phyloP scores from a whole-genome alignment of 2,888 invertebrate species.

The Tetranychus truncatus region DNA sequence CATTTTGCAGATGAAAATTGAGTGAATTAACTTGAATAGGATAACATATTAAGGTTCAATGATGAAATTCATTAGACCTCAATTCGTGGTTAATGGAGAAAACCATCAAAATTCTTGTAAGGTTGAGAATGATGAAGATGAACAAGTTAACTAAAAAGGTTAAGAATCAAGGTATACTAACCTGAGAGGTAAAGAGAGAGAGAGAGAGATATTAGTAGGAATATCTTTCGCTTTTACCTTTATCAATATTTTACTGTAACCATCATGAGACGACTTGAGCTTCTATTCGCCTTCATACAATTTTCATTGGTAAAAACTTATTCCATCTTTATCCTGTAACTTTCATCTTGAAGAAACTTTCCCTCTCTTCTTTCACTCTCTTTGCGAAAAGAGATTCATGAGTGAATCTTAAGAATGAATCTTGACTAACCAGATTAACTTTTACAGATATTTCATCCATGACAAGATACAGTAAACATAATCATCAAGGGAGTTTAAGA shows the following conservation, averaged over 20 bases:
- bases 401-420: neutral
- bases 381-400: neutral
- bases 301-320: neutral
- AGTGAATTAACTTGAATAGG: neutral
- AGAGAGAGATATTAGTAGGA: neutral
- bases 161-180: neutral
- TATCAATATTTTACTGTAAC: neutral
- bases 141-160: too few species aligned
- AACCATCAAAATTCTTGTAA: neutral
- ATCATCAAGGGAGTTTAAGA: neutral
- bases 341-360: neutral
- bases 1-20: neutral
- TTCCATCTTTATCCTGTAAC: neutral
- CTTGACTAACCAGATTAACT: neutral
- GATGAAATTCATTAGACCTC: neutral
- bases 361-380: too few species aligned
- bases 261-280: neutral
- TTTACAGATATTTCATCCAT: constrained; percentile 1
- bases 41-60: neutral
- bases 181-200: neutral
- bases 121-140: neutral
- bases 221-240: neutral
- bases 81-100: constrained; percentile 1
- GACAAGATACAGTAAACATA: neutral
- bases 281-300: neutral